phyloP scores from a whole-genome alignment of 1,140 invertebrate species.

The Harpegnathos saltator region DNA sequence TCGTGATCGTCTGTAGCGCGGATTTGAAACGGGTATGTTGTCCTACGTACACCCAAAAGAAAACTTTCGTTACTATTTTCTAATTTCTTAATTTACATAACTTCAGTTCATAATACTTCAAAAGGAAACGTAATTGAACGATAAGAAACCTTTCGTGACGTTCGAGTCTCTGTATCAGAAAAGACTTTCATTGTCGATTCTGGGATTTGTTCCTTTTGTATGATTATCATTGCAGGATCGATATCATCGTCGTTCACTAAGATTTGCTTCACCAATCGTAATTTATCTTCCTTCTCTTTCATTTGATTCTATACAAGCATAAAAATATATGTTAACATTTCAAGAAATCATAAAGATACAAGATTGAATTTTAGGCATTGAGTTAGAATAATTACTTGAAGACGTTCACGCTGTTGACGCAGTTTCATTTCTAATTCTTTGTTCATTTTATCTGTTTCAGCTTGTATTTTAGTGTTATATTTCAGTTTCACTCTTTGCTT shows the following conservation, averaged over 20 bases:
- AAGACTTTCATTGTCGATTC: slow-evolving; percentile 70
- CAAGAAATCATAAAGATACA: too few species aligned
- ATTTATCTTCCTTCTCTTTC: slow-evolving; percentile 86
- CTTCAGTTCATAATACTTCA: slow-evolving; percentile 2
- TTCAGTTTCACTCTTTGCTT: slow-evolving; percentile 92
- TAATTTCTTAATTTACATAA: slow-evolving; percentile 5
- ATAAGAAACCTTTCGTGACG: slow-evolving; percentile 77
- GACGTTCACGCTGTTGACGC: slow-evolving; percentile 88
- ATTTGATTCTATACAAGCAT: slow-evolving; percentile 80
- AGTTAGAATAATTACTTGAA: slow-evolving; percentile 83
- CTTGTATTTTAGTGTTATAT: slow-evolving; percentile 90
- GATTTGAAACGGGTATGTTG: slow-evolving; percentile 88
- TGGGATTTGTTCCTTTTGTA: slow-evolving; percentile 71
- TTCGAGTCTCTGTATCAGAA: slow-evolving; percentile 69
- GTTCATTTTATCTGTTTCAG: slow-evolving; percentile 90
- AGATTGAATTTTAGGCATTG: too few species aligned
- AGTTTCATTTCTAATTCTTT: slow-evolving; percentile 89
- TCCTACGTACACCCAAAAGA: slow-evolving; percentile 69
- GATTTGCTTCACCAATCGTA: slow-evolving; percentile 86
- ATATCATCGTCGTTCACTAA: slow-evolving; percentile 81
- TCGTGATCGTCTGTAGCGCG: slow-evolving; percentile 91
- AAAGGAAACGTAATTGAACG: slow-evolving; percentile 11
- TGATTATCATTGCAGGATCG: slow-evolving; percentile 32
- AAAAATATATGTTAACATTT: slow-evolving; percentile 9
- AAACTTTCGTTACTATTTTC: slow-evolving; percentile 30